Evolutionary conservation across 2,113 vertebrate species (phyloP).

Genomic region (Aspidoscelis tigris): DNA sequence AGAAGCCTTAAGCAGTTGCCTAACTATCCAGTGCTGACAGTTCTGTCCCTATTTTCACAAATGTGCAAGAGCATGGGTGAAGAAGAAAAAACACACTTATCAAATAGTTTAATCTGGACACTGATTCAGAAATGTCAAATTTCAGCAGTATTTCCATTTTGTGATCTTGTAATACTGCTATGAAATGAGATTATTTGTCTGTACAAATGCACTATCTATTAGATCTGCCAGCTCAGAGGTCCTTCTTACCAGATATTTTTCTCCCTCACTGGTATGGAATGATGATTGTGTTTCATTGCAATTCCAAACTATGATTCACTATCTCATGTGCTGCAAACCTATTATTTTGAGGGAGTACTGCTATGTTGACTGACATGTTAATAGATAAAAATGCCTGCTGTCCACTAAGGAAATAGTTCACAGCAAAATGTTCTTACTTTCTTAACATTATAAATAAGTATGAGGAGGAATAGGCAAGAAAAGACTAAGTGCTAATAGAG

Average conservation of each 20-base stretch:
- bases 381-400: constrained; percentile 24
- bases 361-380: constrained; percentile 41
- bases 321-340: constrained; percentile 42
- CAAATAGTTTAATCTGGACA: constrained; percentile 10
- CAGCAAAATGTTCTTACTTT: constrained; percentile 3
- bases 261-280: constrained; percentile 36
- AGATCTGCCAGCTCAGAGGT: constrained; percentile 22
- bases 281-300: constrained; percentile 24
- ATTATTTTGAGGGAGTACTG: constrained; percentile 38
- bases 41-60: constrained; percentile 20
- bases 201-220: constrained; percentile 38
- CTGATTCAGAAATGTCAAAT: constrained; percentile 22
- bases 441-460: constrained; percentile 36
- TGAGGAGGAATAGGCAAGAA: not conserved
- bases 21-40: not conserved
- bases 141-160: constrained; percentile 2
- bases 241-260: constrained; percentile 39
- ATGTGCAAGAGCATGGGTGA: constrained; percentile 6
- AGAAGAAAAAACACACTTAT: constrained; percentile 16
- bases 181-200: constrained; percentile 31
- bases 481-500: constrained; percentile 15
- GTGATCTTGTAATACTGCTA: constrained; percentile 5
- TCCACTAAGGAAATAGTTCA: constrained; percentile 31
- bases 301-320: constrained; percentile 45
- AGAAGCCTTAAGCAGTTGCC: too few species aligned